Evolutionary conservation across 2,113 vertebrate species (phyloP), one percentile per base, ranked within the genome.

Genomic region (Oncorhynchus kisutch): DNA sequence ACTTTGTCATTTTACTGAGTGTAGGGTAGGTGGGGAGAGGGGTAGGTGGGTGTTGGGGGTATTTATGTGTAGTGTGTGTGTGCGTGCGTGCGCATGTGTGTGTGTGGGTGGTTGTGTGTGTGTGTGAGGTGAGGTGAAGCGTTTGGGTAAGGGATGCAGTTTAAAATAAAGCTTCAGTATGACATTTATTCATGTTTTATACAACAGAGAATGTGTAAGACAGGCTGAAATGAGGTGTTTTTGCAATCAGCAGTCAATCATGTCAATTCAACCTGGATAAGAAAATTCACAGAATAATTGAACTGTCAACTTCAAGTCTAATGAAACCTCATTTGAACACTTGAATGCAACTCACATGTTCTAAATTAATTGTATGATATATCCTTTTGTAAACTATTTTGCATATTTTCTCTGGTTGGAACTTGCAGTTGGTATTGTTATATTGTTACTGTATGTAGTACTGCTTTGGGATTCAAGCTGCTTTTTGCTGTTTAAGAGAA

Each of bases 191-290:
- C 57, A 67, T 64, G 75, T 77, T 76, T 79, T 70, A 78, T 80
- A 80, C 67, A 48, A 20, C 59, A 51, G 67, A 60, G 71, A 54
- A 82, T 78, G 51, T 73, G 48, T 81, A 72, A 25, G 72, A 59
- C 76, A 75, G 82, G 73, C 74, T 65, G 78, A 85, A 86, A 76
- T 84, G 22, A 68, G 81, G 80, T 71, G 22, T 62, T 76, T 24
- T 74, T 75, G 72, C 77, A 83, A 66, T 85, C 65, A 68, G 62
- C 51, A 24, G 54, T 82, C 77, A 54, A n/a, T 24, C 75, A 57
- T 31, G 48, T 60, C 54, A 54, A 79, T 24, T 51, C 70, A 62
- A 73, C 74, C 51, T 70, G 71, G 9, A 29, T 9, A 22, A 27
- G 79, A 65, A 71, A 72, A 70, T 27, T 64, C 74, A 77, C 20